Evolutionary conservation across 2,888 invertebrate genomes (phyloP), one percentile per base, ranked within the genome.

Genomic region (Rambutsinella grinnellia): DNA sequence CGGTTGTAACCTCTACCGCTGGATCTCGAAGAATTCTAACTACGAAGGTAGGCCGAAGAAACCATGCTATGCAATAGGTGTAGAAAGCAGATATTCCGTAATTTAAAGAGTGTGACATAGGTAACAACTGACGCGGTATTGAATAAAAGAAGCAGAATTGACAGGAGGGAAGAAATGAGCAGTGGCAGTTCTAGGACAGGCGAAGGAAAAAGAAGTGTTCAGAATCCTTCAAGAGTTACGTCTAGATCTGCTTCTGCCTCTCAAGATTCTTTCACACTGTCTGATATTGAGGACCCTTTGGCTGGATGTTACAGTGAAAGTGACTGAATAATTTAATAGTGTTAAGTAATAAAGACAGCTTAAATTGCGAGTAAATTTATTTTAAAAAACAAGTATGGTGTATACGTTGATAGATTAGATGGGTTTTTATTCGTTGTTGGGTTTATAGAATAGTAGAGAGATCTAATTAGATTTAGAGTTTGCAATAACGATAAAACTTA

Each of bases 241-340:
- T 49, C 67, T 15, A 56, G 58, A 58, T 36, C 36, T 8, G n/a
- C n/a, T n/a, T 56, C 67, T 27, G 26, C 26, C 17, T 75, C 75
- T 17, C 75, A 68, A 24, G 79, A 76, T 49, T 57, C 67, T 8
- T 36, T 54, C 44, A 19, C 61, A 15, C 53, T 76, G 24, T 71
- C 76, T 19, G 79, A 79, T 27, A 79, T 79, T 46, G 74, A 65
- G 8, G 79, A 79, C 46, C 76, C 79, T 5, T 58, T 79, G 47
- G 76, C 76, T 3, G 36, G 36, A n/a, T 75, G 62, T 68, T 75
- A 68, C 49, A 75, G 68, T 36, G 75, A 75, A 44, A 75, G 75
- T 67, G 68, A 75, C 54, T 54, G 21, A 23, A 6, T 54, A 5
- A 36, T n/a, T n/a, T n/a, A n/a, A n/a, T n/a, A n/a, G n/a, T n/a